These are phyloP conservation scores for Bombyx huttoni DNA, from an alignment of 2,888 invertebrate species.

Conservation along the genomic window DNA sequence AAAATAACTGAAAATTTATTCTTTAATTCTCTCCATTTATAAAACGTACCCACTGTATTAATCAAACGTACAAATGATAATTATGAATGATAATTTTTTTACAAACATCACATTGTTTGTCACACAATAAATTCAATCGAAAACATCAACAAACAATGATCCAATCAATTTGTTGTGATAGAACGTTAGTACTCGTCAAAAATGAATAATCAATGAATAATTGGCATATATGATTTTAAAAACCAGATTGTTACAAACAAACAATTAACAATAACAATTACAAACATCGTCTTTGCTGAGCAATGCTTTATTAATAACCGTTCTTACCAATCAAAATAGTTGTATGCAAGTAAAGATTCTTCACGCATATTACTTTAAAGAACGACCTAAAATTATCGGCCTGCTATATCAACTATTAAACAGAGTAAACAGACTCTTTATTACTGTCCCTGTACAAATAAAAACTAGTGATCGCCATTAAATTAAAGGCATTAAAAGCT, in stretches of 20 bases:
- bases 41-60: too few relatives aligned
- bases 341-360: not conserved
- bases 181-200: too few relatives aligned
- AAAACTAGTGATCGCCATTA: slow-evolving; percentile 27
- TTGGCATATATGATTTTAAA: not conserved
- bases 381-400: slow-evolving; percentile 25
- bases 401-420: slow-evolving; percentile 2
- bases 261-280: not conserved
- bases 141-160: too few relatives aligned
- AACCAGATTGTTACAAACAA: not conserved
- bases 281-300: not conserved
- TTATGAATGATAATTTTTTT: too few relatives aligned
- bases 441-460: slow-evolving; percentile 6
- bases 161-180: too few relatives aligned
- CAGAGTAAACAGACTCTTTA: too few relatives aligned
- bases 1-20: too few relatives aligned
- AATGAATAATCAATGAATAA: not conserved
- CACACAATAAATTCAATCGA: too few relatives aligned
- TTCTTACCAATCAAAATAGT: not conserved
- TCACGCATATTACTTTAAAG: slow-evolving; percentile 14
- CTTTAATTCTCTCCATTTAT: too few relatives aligned
- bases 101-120: too few relatives aligned
- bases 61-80: too few relatives aligned
- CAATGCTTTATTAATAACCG: slow-evolving; percentile 2
- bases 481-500: too few relatives aligned